Evolutionary conservation across 2,888 invertebrate genomes (phyloP), one percentile per base, ranked within the genome.

Genomic region (Eupeodes luniger): DNA sequence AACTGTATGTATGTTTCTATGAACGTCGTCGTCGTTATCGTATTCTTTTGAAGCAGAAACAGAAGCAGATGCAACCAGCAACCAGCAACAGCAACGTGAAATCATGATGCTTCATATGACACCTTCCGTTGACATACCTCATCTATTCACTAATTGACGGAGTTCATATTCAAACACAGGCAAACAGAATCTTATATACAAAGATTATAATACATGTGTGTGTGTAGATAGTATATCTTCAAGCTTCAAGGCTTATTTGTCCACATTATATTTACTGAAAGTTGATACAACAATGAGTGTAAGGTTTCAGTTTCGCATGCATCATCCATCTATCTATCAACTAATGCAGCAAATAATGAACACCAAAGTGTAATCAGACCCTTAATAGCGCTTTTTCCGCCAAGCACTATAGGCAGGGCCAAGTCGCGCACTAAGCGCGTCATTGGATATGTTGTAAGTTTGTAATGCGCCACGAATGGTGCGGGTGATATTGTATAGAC

Each of bases 61-160:
- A 74, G 47, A 40, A 67, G 40, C 40, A 40, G 40, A 40, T 40
- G 51, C 53, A 75, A 70, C 36, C 47, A 62, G 67, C 70, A 76
- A 72, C 59, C 51, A 67, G 51, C 36, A 75, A 70, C 47, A 62
- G 67, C 55, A 76, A 72, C 59, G 69, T 66, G 61, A 77, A 81
- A 82, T 82, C 86, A 67, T 84, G 80, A 87, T 77, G 83, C 87
- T 80, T 80, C 80, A 88, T 67, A 84, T 88, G 84, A 88, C 87
- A 88, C 88, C 88, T 81, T 78, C 75, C 78, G 78, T 81, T 85
- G 81, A 81, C 88, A 88, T 88, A 85, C 85, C 85, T 81, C 88
- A 85, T 88, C 88, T 88, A 85, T 81, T 81, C 78, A 75, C 88
- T 88, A 88, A 88, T 88, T 88, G 85, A 88, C 78, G 81, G 77